Base-by-base conservation (phyloP, 2,113 vertebrate genomes). In the Tachysurus vachellii region DNA sequence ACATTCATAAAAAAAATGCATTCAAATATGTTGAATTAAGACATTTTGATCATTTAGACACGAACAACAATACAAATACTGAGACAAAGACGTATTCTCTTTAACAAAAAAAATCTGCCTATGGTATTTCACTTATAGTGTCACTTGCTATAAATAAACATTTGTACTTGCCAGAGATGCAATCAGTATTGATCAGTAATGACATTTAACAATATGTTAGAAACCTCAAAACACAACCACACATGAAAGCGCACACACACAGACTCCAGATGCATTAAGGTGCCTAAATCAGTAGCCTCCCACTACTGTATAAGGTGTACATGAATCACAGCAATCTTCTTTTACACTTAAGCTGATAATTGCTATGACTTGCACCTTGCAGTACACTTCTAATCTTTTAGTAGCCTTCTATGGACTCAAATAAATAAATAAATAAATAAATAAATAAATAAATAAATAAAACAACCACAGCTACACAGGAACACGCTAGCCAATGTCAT, bases 31-130 rank as follows among this genome's bases (percentile, higher is more conserved):
- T 36, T 82, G 17, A 10, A 88, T 10, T 10, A 19, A 23, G 73
- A 70, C 62, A 73, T 26, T 42, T 16, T 77, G 54, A 70, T 84
- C 80, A 85, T 86, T 83, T 21, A 85, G 19, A 88, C 47, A 86
- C 57, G 16, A 88, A 57, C 66, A 31, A 83, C 19, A 44, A 21
- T 47, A 36, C 6, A 77, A 77, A 62, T 19, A 17, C 12, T 1
- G 14, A 31, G 68, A 70, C 31, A 71, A 3, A 31, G 19, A 56
- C 19, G 3, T 23, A 6, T 19, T 59, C 12, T 53, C 36, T 21
- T 16, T 28, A 77, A 79, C 50, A 81, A 56, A 36, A 9, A 9
- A 13, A 13, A 50, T 75, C 50, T 57, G 13, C 53, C 36, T 36
- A 50, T 76, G 36, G 56, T 47, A 77, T 62, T n/a, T 11, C 14